Evolutionary conservation across 1,140 invertebrate species (phyloP).

Genomic region (Saccostrea glomerata): DNA sequence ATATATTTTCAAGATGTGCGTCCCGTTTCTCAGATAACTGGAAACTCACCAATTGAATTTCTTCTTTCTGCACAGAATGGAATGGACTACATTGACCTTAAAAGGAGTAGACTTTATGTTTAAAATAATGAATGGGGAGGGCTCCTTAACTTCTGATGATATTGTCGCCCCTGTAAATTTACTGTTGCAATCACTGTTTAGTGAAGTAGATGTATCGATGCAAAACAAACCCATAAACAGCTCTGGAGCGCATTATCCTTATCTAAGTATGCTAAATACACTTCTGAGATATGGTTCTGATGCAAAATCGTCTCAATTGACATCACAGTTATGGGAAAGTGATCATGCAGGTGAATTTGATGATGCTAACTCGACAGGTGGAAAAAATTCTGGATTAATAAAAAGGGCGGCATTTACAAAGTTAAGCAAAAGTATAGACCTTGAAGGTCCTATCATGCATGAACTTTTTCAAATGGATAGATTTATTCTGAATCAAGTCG

Average conservation of each 20-base stretch:
- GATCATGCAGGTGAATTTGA: conserved; percentile 40
- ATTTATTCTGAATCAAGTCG: conserved; percentile 55
- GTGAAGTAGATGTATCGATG: conserved; percentile 31
- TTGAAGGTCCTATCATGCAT: conserved; percentile 49
- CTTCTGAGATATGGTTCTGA: conserved; percentile 14
- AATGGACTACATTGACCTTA: conserved; percentile 30
- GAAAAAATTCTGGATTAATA: conserved; percentile 39
- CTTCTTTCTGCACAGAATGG: background rate
- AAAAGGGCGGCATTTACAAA: conserved; percentile 1
- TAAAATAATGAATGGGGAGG: conserved; percentile 42
- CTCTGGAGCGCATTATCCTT: conserved; percentile 37
- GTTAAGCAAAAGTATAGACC: conserved; percentile 38
- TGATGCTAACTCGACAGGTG: conserved; percentile 30
- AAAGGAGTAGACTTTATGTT: conserved; percentile 29
- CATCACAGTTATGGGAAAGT: conserved; percentile 10
- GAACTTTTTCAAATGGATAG: conserved; percentile 53
- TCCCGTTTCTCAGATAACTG: background rate
- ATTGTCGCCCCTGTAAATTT: conserved; percentile 31
- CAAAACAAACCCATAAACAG: conserved; percentile 34
- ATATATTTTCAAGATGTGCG: background rate
- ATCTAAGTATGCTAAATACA: conserved; percentile 38
- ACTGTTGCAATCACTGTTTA: conserved; percentile 39
- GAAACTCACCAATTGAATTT: background rate
- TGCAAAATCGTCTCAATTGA: conserved; percentile 24
- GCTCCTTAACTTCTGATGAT: background rate